Conservation (phyloP, 2,797 vertebrate species). For the Intellagama lesueurii region DNA sequence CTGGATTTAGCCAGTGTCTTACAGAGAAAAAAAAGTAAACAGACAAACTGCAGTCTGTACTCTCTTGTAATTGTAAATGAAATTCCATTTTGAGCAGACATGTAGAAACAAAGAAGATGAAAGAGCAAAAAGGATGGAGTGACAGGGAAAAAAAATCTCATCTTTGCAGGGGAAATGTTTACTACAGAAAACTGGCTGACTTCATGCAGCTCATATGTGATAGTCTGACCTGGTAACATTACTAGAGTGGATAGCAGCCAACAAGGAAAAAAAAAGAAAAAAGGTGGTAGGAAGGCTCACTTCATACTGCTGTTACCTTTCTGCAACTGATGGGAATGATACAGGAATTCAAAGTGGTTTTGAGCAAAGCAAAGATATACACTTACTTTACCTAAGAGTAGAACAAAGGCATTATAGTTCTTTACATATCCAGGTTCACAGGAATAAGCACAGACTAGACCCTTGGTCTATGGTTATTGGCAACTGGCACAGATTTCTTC, state of each 20-base stretch:
- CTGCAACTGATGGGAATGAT: neutral
- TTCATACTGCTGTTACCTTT: neutral
- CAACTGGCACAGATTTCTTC: neutral
- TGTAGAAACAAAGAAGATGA: neutral
- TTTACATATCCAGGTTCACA: neutral
- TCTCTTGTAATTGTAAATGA: neutral
- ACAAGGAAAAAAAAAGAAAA: neutral
- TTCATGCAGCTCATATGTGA: neutral
- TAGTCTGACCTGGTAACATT: conserved; percentile 2
- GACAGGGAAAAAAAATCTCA: neutral
- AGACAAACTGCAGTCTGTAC: neutral
- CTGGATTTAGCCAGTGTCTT: neutral
- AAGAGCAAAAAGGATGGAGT: neutral
- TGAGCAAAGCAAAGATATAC: neutral
- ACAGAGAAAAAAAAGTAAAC: neutral
- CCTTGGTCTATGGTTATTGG: neutral
- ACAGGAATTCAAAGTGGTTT: neutral
- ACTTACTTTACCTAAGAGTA: neutral
- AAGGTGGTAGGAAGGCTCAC: neutral
- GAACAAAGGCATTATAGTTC: neutral
- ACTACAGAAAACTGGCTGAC: neutral
- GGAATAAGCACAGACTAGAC: neutral
- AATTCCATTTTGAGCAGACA: conserved; percentile 2
- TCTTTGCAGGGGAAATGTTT: neutral
- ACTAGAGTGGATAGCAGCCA: neutral